Conservation (phyloP, 2,888 invertebrate species). For the Stegophylla sp. region DNA sequence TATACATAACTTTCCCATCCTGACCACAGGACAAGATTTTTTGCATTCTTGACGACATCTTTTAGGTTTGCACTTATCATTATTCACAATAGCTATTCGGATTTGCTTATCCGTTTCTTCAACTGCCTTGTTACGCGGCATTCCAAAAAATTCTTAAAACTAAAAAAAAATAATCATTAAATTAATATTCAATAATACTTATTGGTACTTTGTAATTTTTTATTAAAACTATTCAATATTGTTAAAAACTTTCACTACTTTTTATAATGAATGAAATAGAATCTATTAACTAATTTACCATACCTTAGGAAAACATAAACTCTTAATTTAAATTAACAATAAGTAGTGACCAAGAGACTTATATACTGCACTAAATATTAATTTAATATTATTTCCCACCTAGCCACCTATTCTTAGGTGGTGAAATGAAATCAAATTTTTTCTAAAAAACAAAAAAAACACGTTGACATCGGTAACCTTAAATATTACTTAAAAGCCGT, state of each 20-base stretch:
- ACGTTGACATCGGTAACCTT: constrained; percentile 56
- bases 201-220: not conserved
- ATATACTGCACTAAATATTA: too few species aligned
- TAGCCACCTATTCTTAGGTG: not conserved
- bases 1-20: constrained; percentile 99
- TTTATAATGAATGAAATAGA: not conserved
- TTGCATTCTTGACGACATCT: constrained; percentile 99
- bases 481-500: not conserved
- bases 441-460: constrained; percentile 32
- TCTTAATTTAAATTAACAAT: not conserved
- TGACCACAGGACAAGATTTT: constrained; percentile 96
- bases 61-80: constrained; percentile 98
- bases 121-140: constrained; percentile 68
- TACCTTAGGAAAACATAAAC: not conserved
- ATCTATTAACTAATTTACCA: not conserved
- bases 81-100: constrained; percentile 96
- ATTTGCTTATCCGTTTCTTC: constrained; percentile 93
- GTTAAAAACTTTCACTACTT: not conserved
- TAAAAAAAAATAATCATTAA: constrained; percentile 25
- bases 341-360: not conserved
- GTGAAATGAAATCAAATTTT: not conserved
- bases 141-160: constrained; percentile 12
- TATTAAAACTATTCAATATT: not conserved
- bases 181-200: not conserved
- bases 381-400: not conserved